A percentile compares a stretch with the other conserved stretches of the same genome.
Conservation (phyloP, 1,140 invertebrate genomes). For the Prorops nasuta region DNA sequence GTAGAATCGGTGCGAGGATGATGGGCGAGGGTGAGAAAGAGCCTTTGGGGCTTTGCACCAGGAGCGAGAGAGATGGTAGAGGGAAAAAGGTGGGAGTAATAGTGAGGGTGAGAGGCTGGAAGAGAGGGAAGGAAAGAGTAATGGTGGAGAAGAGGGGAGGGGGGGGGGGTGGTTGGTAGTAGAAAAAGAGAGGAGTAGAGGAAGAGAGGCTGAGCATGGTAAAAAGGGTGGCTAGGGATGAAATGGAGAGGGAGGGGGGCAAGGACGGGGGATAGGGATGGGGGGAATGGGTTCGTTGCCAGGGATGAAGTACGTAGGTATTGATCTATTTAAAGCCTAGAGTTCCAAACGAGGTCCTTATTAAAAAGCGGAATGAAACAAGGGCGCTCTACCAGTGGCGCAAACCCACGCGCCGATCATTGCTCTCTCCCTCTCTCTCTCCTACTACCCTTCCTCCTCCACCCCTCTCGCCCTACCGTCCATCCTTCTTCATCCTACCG, state of each 20-base stretch:
- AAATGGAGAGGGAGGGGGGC: conserved; percentile 33
- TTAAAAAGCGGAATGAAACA: conserved; percentile 56
- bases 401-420: conserved; percentile 4
- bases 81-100: conserved; percentile 9
- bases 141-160: conserved; percentile 16
- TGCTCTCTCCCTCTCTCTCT: conserved; percentile 9
- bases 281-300: conserved; percentile 43
- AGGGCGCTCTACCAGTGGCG: conserved; percentile 30
- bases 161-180: too few species aligned
- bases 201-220: conserved; percentile 24
- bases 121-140: conserved; percentile 7
- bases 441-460: conserved; percentile 2
- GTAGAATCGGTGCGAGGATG: too few species aligned
- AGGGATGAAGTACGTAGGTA: conserved; percentile 55
- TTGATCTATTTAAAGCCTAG: conserved; percentile 59
- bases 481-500: conserved; percentile 4
- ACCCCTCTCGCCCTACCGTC: conserved; percentile 1
- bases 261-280: conserved; percentile 13
- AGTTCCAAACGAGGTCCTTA: conserved; percentile 57
- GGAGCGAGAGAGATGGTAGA: conserved; percentile 8
- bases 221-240: conserved; percentile 37
- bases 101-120: neutral
- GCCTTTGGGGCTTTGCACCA: too few species aligned
- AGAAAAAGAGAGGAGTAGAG: conserved; percentile 13
- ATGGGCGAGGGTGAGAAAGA: too few species aligned